Evolutionary conservation across 2,113 vertebrate genomes (phyloP).

Genomic region (Gallinago undulata): DNA sequence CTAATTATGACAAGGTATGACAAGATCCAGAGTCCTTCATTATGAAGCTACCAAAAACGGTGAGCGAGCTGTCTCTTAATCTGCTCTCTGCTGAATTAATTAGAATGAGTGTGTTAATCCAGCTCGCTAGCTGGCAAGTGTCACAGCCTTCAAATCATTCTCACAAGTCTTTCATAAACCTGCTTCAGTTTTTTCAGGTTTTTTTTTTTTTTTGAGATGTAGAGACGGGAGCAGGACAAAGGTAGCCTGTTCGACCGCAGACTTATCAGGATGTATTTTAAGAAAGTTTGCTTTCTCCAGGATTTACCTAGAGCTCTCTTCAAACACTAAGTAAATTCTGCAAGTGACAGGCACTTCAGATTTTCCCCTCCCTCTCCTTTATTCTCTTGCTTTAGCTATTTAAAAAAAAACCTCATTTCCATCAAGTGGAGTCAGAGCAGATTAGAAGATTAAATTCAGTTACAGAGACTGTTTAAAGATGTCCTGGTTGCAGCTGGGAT

Average conservation of each 20-base stretch:
- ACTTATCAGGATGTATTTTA: not conserved
- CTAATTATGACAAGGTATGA: not conserved
- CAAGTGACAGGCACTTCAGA: not conserved
- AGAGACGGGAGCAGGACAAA: not conserved
- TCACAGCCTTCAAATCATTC: constrained; percentile 13
- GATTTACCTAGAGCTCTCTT: not conserved
- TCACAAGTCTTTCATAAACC: not conserved
- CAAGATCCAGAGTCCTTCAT: not conserved
- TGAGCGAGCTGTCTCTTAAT: not conserved
- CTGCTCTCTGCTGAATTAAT: not conserved
- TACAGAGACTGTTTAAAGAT: not conserved
- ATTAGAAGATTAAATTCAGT: not conserved
- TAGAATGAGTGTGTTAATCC: not conserved
- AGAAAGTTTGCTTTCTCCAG: not conserved
- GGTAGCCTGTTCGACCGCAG: not conserved
- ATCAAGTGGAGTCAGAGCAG: not conserved
- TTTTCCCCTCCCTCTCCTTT: not conserved
- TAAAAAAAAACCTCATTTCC: not conserved
- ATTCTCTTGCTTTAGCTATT: not conserved
- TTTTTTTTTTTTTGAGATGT: not conserved
- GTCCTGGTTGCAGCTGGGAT: not conserved
- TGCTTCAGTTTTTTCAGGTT: not conserved
- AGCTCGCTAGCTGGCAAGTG: not conserved
- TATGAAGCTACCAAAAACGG: not conserved
- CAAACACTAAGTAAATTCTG: not conserved